phyloP scores from a whole-genome alignment of 2,797 vertebrate genomes.

The Catostomus latipinnis region DNA sequence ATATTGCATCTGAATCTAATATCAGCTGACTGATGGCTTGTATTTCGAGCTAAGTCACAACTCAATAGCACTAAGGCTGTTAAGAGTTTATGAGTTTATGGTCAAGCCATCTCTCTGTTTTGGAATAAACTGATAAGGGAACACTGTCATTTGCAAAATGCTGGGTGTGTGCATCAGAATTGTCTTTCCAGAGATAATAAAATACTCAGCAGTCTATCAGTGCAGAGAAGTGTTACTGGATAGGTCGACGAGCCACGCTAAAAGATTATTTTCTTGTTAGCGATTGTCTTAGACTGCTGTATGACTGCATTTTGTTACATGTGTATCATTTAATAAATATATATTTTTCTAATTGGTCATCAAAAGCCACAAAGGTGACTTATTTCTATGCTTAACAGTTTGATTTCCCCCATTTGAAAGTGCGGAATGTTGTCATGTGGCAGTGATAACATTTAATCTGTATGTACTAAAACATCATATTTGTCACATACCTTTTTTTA shows the following conservation, averaged over 20 bases:
- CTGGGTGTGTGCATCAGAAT: background rate
- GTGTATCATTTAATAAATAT: background rate
- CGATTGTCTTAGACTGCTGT: background rate
- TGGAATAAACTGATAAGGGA: constrained; percentile 16
- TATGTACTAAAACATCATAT: background rate
- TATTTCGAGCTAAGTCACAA: too few relatives aligned
- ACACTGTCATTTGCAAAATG: background rate
- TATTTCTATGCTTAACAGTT: background rate
- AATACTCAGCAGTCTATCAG: background rate
- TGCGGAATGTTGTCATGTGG: background rate
- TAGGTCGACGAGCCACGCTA: background rate
- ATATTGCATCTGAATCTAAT: too few relatives aligned
- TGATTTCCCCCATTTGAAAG: background rate
- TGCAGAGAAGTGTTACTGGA: background rate
- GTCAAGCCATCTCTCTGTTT: background rate
- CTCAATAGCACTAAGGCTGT: background rate
- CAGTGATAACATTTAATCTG: background rate
- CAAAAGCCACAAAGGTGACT: background rate
- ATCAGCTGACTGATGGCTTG: too few relatives aligned
- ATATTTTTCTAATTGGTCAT: background rate
- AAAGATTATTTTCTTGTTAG: background rate
- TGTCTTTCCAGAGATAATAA: constrained; percentile 9
- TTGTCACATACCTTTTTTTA: background rate
- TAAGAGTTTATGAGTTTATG: background rate
- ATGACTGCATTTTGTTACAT: background rate